These are phyloP conservation scores for Heterocephalus glaber DNA, from an alignment of 2,113 vertebrate genomes.

Conservation along the genomic window DNA sequence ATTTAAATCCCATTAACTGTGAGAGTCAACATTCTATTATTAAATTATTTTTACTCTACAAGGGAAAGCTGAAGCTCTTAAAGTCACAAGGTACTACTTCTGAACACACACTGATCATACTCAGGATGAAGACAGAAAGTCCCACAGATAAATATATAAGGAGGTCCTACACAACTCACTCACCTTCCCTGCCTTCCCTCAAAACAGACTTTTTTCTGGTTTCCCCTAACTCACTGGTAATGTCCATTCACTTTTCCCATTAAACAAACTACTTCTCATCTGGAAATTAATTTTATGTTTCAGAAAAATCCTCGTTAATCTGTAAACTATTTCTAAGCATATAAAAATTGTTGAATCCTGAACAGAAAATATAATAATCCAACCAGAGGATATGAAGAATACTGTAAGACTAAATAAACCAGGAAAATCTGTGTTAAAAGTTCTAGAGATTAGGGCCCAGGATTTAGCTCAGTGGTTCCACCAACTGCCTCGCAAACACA, in stretches of 20 bases:
- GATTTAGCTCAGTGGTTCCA: no score
- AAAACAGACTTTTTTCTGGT: neutral
- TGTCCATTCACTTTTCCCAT: neutral
- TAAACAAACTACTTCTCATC: neutral
- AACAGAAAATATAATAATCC: neutral
- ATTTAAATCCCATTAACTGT: constrained; percentile 5
- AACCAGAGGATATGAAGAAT: constrained; percentile 28
- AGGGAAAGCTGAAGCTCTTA: neutral
- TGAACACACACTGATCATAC: neutral
- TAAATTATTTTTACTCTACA: neutral
- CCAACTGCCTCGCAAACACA: no score
- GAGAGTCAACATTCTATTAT: neutral
- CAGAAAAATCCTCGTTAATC: constrained; percentile 36
- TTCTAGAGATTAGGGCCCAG: neutral
- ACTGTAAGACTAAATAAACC: constrained; percentile 25
- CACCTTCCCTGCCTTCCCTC: neutral
- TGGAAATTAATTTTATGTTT: constrained; percentile 27
- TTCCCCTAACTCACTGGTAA: neutral
- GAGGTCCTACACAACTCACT: neutral
- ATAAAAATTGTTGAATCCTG: neutral
- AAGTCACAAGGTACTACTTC: neutral
- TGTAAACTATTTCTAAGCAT: constrained; percentile 27
- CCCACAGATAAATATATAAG: neutral
- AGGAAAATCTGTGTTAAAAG: neutral
- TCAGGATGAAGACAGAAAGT: neutral